Base-by-base conservation (phyloP, 1,140 invertebrate genomes). In the Cherax quadricarinatus region DNA sequence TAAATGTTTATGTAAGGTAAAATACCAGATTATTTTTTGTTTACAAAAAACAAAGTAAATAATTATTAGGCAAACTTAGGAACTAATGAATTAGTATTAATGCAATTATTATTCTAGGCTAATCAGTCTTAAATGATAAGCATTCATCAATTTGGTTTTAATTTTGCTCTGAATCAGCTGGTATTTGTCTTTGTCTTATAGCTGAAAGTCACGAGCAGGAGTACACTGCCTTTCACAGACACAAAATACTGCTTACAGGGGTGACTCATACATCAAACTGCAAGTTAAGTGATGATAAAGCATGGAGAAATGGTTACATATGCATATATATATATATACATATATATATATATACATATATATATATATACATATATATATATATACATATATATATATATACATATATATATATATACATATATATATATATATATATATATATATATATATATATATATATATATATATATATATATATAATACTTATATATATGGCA, bases 261-360 rank as follows among this genome's bases (percentile, higher is more conserved):
- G 62, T 66, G 62, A 66, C 62, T 66, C 62, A 66, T 21, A 5
- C 18, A 21, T 66, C 62, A 66, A 66, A 66, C 62, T 66, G 21
- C 62, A 66, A 66, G 62, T 66, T 66, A 66, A 66, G 41, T 81
- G 9, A 51, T 51, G 18, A n/a, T 62, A 84, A 30, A 84, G 51
- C 14, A 51, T 51, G 41, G 51, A 48, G 73, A 87, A 14, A 87
- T 78, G 73, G 2, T 49, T 78, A 87, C 30, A 53, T 78, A 51
- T 78, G 73, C 24, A 60, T 87, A 87, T 87, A 78, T 30, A 86
- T 41, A 41, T 41, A 41, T 41, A 41, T 41, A 41, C 2, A 41
- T 86, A 48, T 86, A 73, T 86, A 86, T 73, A 75, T 73, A 86
- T 73, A 86, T 73, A 86, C 49, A 75, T 73, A 75, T 73, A 75